Evolutionary conservation across 2,888 invertebrate species (phyloP), one percentile per base, ranked within the genome.

Genomic region (Diarsia mendica): DNA sequence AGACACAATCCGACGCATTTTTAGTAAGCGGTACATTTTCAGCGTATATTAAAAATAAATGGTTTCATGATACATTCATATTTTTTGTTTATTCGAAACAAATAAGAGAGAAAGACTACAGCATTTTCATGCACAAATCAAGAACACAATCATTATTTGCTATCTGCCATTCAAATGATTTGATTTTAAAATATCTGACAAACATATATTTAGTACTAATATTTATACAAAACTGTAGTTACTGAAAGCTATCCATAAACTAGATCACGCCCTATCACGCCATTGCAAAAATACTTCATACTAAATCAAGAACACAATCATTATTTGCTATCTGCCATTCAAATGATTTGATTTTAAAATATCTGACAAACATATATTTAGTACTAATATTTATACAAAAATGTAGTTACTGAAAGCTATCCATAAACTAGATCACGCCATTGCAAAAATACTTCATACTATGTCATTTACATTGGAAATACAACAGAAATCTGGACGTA

Each of bases 381-480:
- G 15, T 20, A 68, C 44, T 63, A n/a, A n/a, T n/a, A n/a, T 77
- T 33, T 65, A 70, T 63, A 71, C 3, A 71, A 77, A 49, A 53
- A 33, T 77, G 61, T 64, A 61, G 44, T 72, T 67, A 77, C 53
- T 73, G 77, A 75, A 83, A 84, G 79, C 81, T 85, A 83, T 79
- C 85, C 84, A 84, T 82, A 77, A 85, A 84, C 81, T 81, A 85
- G 70, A 28, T 80, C 23, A 80, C 72, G 18, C 55, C 63, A 44
- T 63, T 83, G 60, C 68, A 69, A 75, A 80, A 73, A 75, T 75
- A 79, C 79, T 76, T 75, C 76, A 13, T 79, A 75, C 58, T 67
- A 51, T 64, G 23, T 75, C 33, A 55, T 72, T 72, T 70, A 49
- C 13, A 61, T 67, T 71, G n/a, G 49, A 61, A 75, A 75, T 79